Conservation (phyloP, 2,113 vertebrate genomes). For the Lichenostomus cassidix region DNA sequence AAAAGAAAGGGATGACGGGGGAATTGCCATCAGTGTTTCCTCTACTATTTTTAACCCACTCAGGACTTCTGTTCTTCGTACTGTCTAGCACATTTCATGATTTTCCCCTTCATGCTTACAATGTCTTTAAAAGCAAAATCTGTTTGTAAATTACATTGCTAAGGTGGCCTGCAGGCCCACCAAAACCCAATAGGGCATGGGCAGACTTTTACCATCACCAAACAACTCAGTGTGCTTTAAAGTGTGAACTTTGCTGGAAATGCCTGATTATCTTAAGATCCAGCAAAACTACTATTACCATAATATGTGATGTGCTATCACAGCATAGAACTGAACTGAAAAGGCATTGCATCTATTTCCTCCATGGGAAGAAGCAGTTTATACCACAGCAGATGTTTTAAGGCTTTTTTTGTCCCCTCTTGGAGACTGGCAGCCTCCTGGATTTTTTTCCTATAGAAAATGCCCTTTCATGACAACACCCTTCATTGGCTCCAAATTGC, state of each 20-base stretch:
- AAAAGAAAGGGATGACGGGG: not conserved
- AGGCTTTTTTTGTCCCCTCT: not conserved
- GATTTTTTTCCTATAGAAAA: not conserved
- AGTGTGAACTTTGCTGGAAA: not conserved
- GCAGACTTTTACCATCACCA: not conserved
- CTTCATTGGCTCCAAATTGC: not conserved
- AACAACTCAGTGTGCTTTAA: not conserved
- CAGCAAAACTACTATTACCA: not conserved
- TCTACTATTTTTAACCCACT: not conserved
- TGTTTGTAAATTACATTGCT: not conserved
- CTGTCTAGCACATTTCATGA: not conserved
- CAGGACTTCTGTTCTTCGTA: not conserved
- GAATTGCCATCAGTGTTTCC: not conserved
- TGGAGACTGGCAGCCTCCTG: not conserved
- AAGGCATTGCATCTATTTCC: not conserved
- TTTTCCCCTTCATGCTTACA: not conserved
- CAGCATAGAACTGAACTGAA: not conserved
- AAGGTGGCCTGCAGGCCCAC: not conserved
- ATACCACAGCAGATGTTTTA: fast-evolving
- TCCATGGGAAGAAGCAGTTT: not conserved
- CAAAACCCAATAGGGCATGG: not conserved
- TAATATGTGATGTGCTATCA: not conserved
- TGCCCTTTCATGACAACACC: not conserved
- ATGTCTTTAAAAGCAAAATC: not conserved
- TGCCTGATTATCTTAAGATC: not conserved